phyloP scores from a whole-genome alignment of 1,140 invertebrate genomes.

The Musca domestica region DNA sequence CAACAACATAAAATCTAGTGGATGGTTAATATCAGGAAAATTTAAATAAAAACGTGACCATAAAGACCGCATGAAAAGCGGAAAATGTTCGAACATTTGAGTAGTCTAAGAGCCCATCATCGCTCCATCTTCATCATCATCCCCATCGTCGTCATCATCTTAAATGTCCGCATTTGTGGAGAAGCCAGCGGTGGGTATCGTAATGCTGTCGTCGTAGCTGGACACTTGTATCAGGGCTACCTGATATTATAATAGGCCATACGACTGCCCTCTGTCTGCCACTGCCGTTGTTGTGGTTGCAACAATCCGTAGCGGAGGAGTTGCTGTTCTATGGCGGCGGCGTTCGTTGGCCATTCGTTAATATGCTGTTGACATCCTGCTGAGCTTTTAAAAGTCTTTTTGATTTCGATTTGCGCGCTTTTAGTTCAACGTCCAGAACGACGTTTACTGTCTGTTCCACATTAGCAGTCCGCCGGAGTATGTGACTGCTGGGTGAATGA shows the following conservation, averaged over 20 bases:
- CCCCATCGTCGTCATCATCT: background rate
- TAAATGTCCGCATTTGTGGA: constrained; percentile 2
- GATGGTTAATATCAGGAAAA: background rate
- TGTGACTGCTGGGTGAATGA: too few species aligned
- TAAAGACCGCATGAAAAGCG: background rate
- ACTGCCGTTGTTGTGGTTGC: background rate
- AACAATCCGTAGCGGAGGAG: background rate
- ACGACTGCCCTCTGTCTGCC: constrained; percentile 4
- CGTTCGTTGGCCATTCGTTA: background rate
- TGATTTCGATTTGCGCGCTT: too few species aligned
- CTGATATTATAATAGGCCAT: constrained; percentile 34
- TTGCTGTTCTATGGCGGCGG: background rate
- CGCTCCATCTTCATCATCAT: constrained; percentile 9
- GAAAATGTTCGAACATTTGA: too few species aligned
- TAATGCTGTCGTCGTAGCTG: constrained; percentile 34
- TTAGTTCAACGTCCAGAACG: too few species aligned
- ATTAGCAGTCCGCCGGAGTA: too few species aligned
- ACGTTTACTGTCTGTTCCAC: too few species aligned
- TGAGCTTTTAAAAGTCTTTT: constrained; percentile 6
- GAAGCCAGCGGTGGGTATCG: constrained; percentile 17
- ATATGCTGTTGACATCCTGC: constrained; percentile 16
- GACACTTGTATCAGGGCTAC: constrained; percentile 49
- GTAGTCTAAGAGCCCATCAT: background rate
- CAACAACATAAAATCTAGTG: constrained; percentile 8
- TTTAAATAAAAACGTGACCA: constrained; percentile 22